These are phyloP conservation scores for Elgaria multicarinata DNA, from an alignment of 2,113 vertebrate species.

Conservation along the genomic window DNA sequence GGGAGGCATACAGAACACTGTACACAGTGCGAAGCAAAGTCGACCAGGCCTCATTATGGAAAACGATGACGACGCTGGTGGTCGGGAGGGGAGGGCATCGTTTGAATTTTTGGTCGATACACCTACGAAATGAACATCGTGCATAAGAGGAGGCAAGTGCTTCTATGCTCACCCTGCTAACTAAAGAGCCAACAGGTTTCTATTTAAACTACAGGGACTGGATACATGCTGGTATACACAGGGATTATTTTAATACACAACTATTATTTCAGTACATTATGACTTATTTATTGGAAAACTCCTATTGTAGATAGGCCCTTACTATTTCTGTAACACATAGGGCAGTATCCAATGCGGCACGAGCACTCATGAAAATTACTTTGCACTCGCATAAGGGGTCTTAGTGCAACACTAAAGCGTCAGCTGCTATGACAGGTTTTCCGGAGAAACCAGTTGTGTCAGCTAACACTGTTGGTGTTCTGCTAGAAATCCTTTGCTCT, in stretches of 20 bases:
- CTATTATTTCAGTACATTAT: not conserved
- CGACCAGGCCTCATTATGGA: slow-evolving; percentile 94
- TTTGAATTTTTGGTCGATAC: slow-evolving; percentile 89
- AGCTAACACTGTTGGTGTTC: no score
- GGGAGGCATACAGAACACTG: slow-evolving; percentile 90
- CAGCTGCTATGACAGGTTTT: no score
- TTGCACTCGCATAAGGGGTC: no score
- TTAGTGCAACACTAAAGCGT: no score
- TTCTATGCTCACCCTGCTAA: not conserved
- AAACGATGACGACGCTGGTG: slow-evolving; percentile 92
- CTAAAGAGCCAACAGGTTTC: not conserved
- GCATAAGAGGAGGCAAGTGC: not conserved
- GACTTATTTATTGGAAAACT: not conserved
- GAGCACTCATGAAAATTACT: no score
- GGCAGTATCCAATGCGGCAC: no score
- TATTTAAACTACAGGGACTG: not conserved
- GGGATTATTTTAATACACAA: not conserved
- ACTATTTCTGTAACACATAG: not conserved
- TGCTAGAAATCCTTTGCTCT: no score
- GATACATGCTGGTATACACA: not conserved
- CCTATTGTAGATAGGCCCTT: not conserved
- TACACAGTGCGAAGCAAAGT: slow-evolving; percentile 91
- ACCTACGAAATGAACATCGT: slow-evolving; percentile 72
- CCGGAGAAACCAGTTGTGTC: no score
- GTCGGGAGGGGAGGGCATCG: slow-evolving; percentile 89